Base-by-base conservation (phyloP, 2,888 invertebrate species). In the Chouioia cunea region DNA sequence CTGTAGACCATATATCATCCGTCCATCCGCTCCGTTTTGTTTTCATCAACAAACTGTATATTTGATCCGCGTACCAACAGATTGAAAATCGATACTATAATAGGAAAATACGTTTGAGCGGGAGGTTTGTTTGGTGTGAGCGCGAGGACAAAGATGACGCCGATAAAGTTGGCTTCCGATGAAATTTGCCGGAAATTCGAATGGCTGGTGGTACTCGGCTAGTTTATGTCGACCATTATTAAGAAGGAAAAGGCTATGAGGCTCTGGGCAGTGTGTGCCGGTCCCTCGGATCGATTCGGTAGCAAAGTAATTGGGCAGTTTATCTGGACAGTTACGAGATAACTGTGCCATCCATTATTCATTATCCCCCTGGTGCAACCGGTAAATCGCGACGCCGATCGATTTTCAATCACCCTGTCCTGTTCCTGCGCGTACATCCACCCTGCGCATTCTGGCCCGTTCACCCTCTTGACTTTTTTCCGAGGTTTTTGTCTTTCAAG, bases 271-370 rank as follows among this genome's bases (percentile, higher is more conserved):
- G 15, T 8, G 46, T 12, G 15, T 6, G 36, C 20, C 46, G 36
- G 20, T 3, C 10, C 57, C 53, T 18, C 20, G 57, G 69, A 70
- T 74, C 71, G 70, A 70, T 71, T 36, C 43, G 50, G n/a, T 48
- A 72, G 62, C 66, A 74, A 76, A 76, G 74, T 76, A 75, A 76
- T 75, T 75, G 75, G 73, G 74, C 74, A 71, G 73, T 75, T 76
- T 74, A 76, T 75, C 71, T 65, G 71, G 68, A 71, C 74, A 73
- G 74, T 75, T 75, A 71, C 74, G 74, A 73, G 70, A 74, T 75
- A 76, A 74, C 75, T 65, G 75, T 73, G 67, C 65, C 73, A 74
- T 73, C 71, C 74, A 75, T 71, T 74, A 76, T 73, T 75, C 74
- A 73, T 75, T 65, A 68, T 67, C 70, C 68, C 72, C 67, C 48